Evolutionary conservation across 2,113 vertebrate species (phyloP), one percentile per base, ranked within the genome.

Genomic region (Nettapus auritus): DNA sequence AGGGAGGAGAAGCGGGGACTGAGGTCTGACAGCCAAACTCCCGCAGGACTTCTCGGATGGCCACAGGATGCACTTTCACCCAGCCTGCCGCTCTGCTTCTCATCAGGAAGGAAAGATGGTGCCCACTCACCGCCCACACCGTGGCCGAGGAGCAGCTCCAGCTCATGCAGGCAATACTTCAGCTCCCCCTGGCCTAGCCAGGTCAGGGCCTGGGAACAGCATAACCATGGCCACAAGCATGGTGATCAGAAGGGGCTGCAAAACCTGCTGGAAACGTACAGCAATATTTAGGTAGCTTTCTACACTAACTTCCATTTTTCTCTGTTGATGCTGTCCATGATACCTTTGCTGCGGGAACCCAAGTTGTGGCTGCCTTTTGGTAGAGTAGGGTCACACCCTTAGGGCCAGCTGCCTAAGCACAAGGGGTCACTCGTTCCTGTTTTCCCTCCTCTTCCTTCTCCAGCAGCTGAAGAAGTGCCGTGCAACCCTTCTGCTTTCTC

Each of bases 61-160:
- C 8, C 0, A 0, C 9, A n/a, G 50, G 31, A 53, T n/a, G 7
- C 26, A 48, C 13, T 28, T 36, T 25, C 26, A 7, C 12, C 6
- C 40, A 15, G 55, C 26, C 74, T 68, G 48, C 34, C 48, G 31
- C n/a, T 7, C 23, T 9, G 6, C 7, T 44, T 13, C 66, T 20
- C 42, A 7, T 14, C 31, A 3, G 31, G 6, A 25, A 64, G n/a
- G 46, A 67, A 15, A 28, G 68, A 38, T 20, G 25, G 56, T 40
- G 69, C 69, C 63, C 53, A 15, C 34, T 11, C 26, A 18, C 28
- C 0, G 1, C 38, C 52, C 38, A 26, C 1, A 1, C 59, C 3
- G 31, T 21, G 26, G 52, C 29, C 2, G 1, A 26, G 52, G 52
- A 14, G 48, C 82, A 56, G 34, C 63, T 33, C 14, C 21, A 38